Percentiles rank a stretch among this genome's conserved stretches.
These are phyloP conservation scores for Tapera naevia DNA, from an alignment of 2,797 vertebrate genomes.

Conservation along the genomic window DNA sequence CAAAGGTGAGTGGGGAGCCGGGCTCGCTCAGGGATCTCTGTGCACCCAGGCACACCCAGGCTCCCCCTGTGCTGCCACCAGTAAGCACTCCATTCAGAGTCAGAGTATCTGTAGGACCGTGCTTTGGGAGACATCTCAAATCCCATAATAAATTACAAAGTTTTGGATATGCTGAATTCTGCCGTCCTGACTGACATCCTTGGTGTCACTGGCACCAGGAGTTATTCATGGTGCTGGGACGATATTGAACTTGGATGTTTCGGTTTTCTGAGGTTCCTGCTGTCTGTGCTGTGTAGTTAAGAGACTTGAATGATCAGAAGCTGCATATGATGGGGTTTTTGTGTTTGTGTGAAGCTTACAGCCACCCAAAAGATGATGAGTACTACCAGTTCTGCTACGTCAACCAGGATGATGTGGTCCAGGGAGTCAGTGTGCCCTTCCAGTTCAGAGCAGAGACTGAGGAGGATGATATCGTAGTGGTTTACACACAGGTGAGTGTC, in stretches of 20 bases:
- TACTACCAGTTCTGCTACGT: constrained; percentile 97
- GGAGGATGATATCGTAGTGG: constrained; percentile 87
- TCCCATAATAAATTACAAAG: neutral
- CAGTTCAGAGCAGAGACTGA: constrained; percentile 79
- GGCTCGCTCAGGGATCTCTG: too few species aligned
- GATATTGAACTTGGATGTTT: neutral
- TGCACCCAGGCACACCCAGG: too few species aligned
- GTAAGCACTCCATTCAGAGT: accelerated
- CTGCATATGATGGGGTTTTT: neutral
- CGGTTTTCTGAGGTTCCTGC: neutral
- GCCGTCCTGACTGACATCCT: neutral
- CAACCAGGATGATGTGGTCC: constrained; percentile 80
- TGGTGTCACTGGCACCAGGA: neutral
- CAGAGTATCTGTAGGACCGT: accelerated
- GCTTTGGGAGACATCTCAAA: neutral
- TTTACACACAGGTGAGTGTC: constrained; percentile 85
- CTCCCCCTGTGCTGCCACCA: too few species aligned
- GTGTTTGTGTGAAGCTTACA: constrained; percentile 80
- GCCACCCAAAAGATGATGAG: constrained; percentile 88
- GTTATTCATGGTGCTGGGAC: neutral
- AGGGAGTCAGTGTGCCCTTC: constrained; percentile 90
- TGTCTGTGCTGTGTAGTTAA: neutral
- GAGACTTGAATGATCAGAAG: neutral
- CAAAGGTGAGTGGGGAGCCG: constrained; percentile 75
- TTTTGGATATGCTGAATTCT: neutral